These are phyloP conservation scores for Sakesphorus luctuosus DNA, from an alignment of 2,113 vertebrate species.

Conservation along the genomic window DNA sequence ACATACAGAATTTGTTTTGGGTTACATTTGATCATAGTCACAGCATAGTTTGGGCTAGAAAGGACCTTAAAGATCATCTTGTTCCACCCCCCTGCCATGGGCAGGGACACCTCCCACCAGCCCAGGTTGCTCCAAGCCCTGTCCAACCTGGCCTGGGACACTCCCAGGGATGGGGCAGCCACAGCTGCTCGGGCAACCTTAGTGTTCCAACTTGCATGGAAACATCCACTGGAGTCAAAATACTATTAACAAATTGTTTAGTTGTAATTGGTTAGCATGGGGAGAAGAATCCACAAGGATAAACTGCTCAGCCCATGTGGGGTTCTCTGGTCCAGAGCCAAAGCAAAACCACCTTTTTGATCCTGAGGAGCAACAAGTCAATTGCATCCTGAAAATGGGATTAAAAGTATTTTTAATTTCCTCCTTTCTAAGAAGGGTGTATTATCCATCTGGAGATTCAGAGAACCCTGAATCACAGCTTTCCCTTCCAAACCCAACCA, in stretches of 20 bases:
- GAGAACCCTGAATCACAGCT: not conserved
- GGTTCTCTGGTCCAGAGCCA: not conserved
- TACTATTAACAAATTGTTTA: not conserved
- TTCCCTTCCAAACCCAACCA: not conserved
- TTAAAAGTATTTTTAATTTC: not conserved
- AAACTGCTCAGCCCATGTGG: not conserved
- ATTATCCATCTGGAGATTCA: not conserved
- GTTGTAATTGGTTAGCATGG: not conserved
- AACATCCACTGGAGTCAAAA: not conserved
- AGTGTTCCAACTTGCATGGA: not conserved
- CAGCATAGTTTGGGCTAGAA: not conserved
- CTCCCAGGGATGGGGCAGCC: not conserved
- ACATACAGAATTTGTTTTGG: not conserved
- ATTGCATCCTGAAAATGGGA: not conserved
- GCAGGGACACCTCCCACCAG: not conserved
- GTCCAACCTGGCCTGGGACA: not conserved
- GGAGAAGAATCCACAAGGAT: not conserved
- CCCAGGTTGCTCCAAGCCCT: not conserved
- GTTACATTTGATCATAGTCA: not conserved
- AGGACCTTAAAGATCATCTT: not conserved
- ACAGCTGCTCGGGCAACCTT: not conserved
- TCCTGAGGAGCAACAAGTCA: not conserved
- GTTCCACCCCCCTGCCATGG: not conserved
- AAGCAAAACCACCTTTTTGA: not conserved
- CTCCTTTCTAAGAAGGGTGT: not conserved